Evolutionary conservation across 2,888 invertebrate genomes (phyloP), one percentile per base, ranked within the genome.

Genomic region (Notodonta ziczac): DNA sequence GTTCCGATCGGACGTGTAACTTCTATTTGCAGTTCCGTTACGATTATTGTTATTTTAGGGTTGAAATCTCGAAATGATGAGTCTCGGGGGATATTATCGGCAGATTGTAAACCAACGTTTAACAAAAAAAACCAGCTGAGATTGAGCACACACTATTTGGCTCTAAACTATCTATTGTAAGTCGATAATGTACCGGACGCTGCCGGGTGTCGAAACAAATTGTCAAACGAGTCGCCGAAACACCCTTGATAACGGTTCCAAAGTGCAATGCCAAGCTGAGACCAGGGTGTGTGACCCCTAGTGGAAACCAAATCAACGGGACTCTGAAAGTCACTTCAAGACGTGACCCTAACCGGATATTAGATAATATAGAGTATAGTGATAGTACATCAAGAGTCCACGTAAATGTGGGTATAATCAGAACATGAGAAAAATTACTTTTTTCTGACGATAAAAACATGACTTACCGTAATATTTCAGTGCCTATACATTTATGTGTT

Each of bases 301-400:
- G 94, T 96, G 96, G 95, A 96, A 96, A 96, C 96, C 96, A 96
- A 96, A 96, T 96, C 96, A 96, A 95, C 94, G 94, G 94, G 93
- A 93, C 85, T 79, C 58, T 66, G 84, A 95, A 95, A 94, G 95
- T 95, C 95, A 95, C 95, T 86, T 85, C 87, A 94, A 90, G 95
- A 95, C 95, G 95, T 95, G 95, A 94, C 95, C 94, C 82, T 84
- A 58, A 57, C 57, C 57, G 48, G 48, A 59, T 58, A 56, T 60
- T 58, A 66, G 59, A 62, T 61, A 65, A 62, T 61, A 65, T 70
- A 70, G 56, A 67, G 61, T 8, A 13, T 66, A 68, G 57, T 44
- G 40, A 60, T 61, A 65, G 54, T 60, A 51, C 40, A 56, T 24
- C 12, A 53, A 70, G 46, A 70, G 66, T 72, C 63, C 66, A 68